phyloP scores from a whole-genome alignment of 2,888 invertebrate species.

The Noctuana brunneofusca region DNA sequence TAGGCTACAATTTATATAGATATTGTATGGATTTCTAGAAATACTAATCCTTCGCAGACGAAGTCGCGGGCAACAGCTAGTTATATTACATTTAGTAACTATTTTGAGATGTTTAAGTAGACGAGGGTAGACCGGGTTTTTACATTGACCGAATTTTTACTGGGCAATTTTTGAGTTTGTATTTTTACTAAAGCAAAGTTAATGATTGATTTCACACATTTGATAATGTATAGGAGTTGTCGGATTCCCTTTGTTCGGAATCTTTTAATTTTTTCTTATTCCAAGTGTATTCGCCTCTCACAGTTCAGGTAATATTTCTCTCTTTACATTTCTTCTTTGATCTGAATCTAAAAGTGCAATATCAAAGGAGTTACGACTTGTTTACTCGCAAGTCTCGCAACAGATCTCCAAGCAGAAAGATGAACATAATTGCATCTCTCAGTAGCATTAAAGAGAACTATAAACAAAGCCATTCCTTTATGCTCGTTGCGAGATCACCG shows the following conservation, averaged over 20 bases:
- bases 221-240: too few relatives aligned
- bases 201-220: too few relatives aligned
- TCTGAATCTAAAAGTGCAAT: neutral
- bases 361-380: neutral
- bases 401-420: conserved; percentile 3
- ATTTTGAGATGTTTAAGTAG: too few relatives aligned
- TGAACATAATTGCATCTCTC: conserved; percentile 20
- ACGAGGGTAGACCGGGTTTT: too few relatives aligned
- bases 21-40: too few relatives aligned
- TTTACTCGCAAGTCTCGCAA: neutral
- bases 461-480: conserved; percentile 21
- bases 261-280: neutral
- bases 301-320: neutral
- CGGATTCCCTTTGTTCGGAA: too few relatives aligned
- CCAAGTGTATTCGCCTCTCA: neutral
- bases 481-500: conserved; percentile 10
- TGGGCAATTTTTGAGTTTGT: neutral
- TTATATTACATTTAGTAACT: too few relatives aligned
- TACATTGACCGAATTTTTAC: too few relatives aligned
- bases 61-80: too few relatives aligned
- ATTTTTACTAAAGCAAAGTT: too few relatives aligned
- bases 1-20: too few relatives aligned
- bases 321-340: neutral
- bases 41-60: too few relatives aligned
- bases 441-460: conserved; percentile 16